Evolutionary conservation across 2,113 vertebrate species (phyloP), one percentile per base, ranked within the genome.

Genomic region (Clarias magur): DNA sequence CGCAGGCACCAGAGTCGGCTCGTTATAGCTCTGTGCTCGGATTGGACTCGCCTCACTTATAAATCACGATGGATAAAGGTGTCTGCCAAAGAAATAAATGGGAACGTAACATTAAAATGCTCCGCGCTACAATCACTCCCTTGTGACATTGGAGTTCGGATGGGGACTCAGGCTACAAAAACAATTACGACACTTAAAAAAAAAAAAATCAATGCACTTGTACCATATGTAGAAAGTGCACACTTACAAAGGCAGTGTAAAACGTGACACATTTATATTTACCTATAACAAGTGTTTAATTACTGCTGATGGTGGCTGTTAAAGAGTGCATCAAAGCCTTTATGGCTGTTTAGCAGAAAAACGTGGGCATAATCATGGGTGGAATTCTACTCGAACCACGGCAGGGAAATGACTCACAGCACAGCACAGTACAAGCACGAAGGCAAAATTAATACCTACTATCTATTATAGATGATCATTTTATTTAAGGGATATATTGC

Each of bases 261-360:
- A 80, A 87, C 87, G 19, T 88, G 70, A 17, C 62, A 87, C 72
- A 65, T 88, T 89, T 88, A 42, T 38, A 83, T 42, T 84, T 25
- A 80, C 57, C 53, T 59, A 86, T 91, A 89, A 92, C 91, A 81
- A 42, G 23, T 57, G n/a, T 85, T 83, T 79, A 38, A 81, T 60
- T 15, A 38, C 60, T 76, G 84, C 10, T 83, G 83, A 65, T 84
- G 82, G 68, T 68, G 79, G 84, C 65, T 88, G 85, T 87, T 88
- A 89, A 91, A 90, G 38, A 72, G 38, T 13, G 27, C 60, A 38
- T 79, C 16, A 85, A 34, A 23, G 34, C 53, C n/a, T 54, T 79
- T 53, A 85, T 76, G 16, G 82, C 62, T 87, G 83, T 30, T 59
- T 16, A 30, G 84, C 12, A 16, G 25, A 54, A 79, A 56, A 27